These are phyloP conservation scores for Oryzias celebensis DNA, from an alignment of 2,113 vertebrate genomes.

Conservation along the genomic window DNA sequence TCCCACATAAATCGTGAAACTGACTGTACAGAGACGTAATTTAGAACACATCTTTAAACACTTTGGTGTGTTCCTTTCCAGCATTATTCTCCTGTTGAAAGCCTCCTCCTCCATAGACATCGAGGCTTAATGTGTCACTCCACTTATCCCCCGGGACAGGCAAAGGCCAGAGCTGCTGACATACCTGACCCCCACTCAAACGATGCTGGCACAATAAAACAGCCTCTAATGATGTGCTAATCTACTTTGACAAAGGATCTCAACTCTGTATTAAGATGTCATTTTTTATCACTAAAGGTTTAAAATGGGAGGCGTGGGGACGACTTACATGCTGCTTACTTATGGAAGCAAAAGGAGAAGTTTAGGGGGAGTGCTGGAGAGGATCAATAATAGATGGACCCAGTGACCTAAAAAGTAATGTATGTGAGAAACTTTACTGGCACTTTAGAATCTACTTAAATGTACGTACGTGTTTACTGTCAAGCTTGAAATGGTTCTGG, in stretches of 20 bases:
- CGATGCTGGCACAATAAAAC: slow-evolving; percentile 69
- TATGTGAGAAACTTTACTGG: too few species aligned
- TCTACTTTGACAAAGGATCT: slow-evolving; percentile 73
- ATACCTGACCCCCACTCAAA: slow-evolving; percentile 52
- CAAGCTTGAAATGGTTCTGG: too few species aligned
- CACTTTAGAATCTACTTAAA: too few species aligned
- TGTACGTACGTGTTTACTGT: too few species aligned
- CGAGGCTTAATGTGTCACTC: slow-evolving; percentile 52
- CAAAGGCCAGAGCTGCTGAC: slow-evolving; percentile 53
- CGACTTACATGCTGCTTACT: slow-evolving; percentile 74
- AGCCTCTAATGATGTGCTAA: slow-evolving; percentile 75
- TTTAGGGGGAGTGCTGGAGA: slow-evolving; percentile 29
- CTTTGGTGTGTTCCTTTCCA: slow-evolving; percentile 32
- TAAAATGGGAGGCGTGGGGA: slow-evolving; percentile 74
- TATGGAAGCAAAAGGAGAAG: slow-evolving; percentile 48
- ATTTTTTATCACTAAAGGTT: slow-evolving; percentile 79
- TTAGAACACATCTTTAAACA: slow-evolving; percentile 22
- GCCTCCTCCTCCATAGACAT: slow-evolving; percentile 36
- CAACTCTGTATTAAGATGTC: slow-evolving; percentile 76
- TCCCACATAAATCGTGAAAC: slow-evolving; percentile 5
- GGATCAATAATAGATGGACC: slow-evolving; percentile 26
- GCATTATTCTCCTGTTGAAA: slow-evolving; percentile 26
- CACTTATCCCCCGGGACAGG: slow-evolving; percentile 21
- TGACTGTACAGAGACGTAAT: slow-evolving; percentile 9
- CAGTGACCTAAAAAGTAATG: slow-evolving; percentile 34